Base-by-base conservation (phyloP, 2,113 vertebrate genomes). In the Saccopteryx leptura region DNA sequence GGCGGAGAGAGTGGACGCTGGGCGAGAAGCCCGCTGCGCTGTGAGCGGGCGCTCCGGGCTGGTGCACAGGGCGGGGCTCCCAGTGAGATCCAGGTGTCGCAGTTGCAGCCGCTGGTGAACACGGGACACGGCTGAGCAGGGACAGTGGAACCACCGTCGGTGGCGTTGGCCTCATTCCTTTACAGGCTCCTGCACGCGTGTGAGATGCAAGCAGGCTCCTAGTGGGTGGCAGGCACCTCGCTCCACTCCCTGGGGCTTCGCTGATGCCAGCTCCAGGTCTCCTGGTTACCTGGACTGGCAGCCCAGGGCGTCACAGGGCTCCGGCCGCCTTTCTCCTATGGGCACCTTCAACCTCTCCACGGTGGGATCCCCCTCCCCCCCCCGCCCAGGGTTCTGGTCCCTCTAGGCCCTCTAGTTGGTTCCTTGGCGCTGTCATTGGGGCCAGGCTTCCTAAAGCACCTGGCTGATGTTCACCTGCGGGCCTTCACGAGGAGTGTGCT, bases 101-200 rank as follows among this genome's bases (percentile, higher is more conserved):
- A 0, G 3, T 14, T 12, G 4, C 12, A 15, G 24, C 1, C 39
- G 39, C 39, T 4, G 50, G 15, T 0, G 18, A 4, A 8, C 85
- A 1, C 2, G 10, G 24, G 84, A 7, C 66, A 33, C 11, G 1
- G 28, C 5, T 2, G 63, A 72, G 78, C 5, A 0, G 24, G 28
- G 4, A 68, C 48, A 0, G 0, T 0, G 58, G 50, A 8, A 13
- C 50, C 23, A 0, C 0, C 15, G 48, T 68, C 0, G 0, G 10
- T 2, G 14, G 26, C 7, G 65, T 14, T 23, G 9, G 7, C 15
- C 54, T 31, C 3, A 0, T 14, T 54, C 4, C 58, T 8, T 2
- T 1, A 0, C 4, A 2, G 87, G 71, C 82, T 18, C n/a, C 0
- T 1, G 54, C 6, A 0, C 28, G 52, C 63, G 46, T 1, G 1